Evolutionary conservation across 2,888 invertebrate species (phyloP).

Genomic region (Strigamia transsilvanica): DNA sequence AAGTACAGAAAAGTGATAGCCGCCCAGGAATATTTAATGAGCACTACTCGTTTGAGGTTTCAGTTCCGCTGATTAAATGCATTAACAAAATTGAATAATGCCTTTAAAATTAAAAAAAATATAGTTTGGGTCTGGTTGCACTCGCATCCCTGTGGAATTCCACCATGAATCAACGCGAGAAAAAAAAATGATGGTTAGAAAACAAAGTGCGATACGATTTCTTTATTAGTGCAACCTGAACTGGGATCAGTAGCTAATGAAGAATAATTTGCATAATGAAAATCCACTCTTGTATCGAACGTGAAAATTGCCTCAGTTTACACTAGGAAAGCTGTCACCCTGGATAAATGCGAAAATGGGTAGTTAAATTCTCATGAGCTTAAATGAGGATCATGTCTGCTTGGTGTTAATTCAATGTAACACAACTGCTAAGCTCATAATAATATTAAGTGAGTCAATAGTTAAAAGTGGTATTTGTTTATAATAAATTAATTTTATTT

Average conservation of each 20-base stretch:
- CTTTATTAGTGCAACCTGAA: slow-evolving; percentile 30
- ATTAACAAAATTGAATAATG: slow-evolving; percentile 22
- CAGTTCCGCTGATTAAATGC: slow-evolving; percentile 22
- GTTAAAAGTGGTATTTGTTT: slow-evolving; percentile 17
- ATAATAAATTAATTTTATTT: not conserved
- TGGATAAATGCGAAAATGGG: slow-evolving; percentile 43
- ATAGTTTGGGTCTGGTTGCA: not conserved
- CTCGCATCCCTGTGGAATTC: not conserved
- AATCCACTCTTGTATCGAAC: slow-evolving; percentile 34
- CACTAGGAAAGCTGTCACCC: slow-evolving; percentile 43
- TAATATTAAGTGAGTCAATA: slow-evolving; percentile 25
- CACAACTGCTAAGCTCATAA: slow-evolving; percentile 41
- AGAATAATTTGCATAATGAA: slow-evolving; percentile 43
- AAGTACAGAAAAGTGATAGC: slow-evolving; percentile 30
- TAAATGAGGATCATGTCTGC: slow-evolving; percentile 44
- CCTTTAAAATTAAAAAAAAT: not conserved
- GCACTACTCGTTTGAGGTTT: slow-evolving; percentile 49
- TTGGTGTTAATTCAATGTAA: slow-evolving; percentile 48
- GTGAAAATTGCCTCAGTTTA: slow-evolving; percentile 13
- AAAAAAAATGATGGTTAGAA: not conserved
- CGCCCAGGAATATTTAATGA: slow-evolving; percentile 13
- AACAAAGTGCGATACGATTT: slow-evolving; percentile 23
- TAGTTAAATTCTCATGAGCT: slow-evolving; percentile 41
- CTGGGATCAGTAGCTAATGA: slow-evolving; percentile 39
- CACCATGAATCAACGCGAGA: not conserved